Conservation (phyloP, 2,888 invertebrate genomes). For the Parnassius mnemosyne region DNA sequence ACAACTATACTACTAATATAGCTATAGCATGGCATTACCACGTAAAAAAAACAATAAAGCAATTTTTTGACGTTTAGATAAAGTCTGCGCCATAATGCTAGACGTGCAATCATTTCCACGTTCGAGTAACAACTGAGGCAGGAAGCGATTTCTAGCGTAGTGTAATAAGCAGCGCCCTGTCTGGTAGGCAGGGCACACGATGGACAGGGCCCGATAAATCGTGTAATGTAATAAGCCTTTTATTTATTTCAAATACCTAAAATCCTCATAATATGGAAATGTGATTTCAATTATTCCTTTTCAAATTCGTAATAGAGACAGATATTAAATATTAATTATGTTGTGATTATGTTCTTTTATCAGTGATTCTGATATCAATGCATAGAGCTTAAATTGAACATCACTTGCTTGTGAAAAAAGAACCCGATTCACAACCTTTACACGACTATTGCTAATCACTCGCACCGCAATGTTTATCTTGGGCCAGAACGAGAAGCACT, state of each 20-base stretch:
- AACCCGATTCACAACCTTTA: slow-evolving; percentile 74
- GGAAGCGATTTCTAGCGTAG: too few relatives aligned
- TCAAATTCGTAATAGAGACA: slow-evolving; percentile 14
- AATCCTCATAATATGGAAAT: slow-evolving; percentile 25
- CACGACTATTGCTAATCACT: slow-evolving; percentile 52
- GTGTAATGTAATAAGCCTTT: too few relatives aligned
- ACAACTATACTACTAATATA: too few relatives aligned
- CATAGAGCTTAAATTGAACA: slow-evolving; percentile 54
- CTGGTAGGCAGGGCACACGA: too few relatives aligned
- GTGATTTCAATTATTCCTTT: slow-evolving; percentile 16
- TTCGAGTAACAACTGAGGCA: too few relatives aligned
- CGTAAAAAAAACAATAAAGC: too few relatives aligned
- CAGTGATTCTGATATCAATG: slow-evolving; percentile 61
- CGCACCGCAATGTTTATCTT: slow-evolving; percentile 49
- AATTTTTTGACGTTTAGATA: too few relatives aligned
- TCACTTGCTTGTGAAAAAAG: slow-evolving; percentile 59
- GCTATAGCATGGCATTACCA: too few relatives aligned
- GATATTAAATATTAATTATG: slow-evolving; percentile 25
- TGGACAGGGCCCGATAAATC: too few relatives aligned
- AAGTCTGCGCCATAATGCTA: too few relatives aligned
- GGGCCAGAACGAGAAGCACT: slow-evolving; percentile 47
- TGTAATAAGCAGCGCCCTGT: too few relatives aligned
- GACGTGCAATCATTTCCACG: too few relatives aligned
- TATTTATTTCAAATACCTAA: slow-evolving; percentile 24
- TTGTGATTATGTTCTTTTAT: slow-evolving; percentile 43